Conservation (phyloP, 2,888 invertebrate species). For the Crioceris asparagi region DNA sequence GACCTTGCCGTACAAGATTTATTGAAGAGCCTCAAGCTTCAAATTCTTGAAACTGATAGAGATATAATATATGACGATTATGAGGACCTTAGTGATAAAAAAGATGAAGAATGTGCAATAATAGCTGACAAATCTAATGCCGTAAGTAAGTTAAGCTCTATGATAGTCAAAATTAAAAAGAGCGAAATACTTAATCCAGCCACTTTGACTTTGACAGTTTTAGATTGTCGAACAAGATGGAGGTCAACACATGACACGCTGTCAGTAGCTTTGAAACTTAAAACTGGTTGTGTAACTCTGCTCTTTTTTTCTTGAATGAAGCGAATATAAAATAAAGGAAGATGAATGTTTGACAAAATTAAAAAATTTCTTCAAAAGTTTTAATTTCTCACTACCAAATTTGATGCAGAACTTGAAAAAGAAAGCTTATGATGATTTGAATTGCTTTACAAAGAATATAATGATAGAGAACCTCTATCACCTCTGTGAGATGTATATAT, state of each 20-base stretch:
- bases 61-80: too few relatives aligned
- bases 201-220: slow-evolving; percentile 2
- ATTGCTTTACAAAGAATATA: slow-evolving; percentile 6
- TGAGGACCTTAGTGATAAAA: too few relatives aligned
- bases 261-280: slow-evolving; percentile 1
- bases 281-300: not conserved
- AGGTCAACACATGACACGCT: slow-evolving; percentile 7
- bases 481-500: not conserved
- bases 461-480: not conserved
- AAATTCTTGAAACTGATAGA: too few relatives aligned
- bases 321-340: not conserved
- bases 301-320: not conserved
- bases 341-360: slow-evolving; percentile 3
- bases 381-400: slow-evolving; percentile 9
- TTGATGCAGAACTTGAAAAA: slow-evolving; percentile 14
- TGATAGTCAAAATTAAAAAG: slow-evolving; percentile 1
- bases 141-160: not conserved
- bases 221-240: slow-evolving; percentile 6
- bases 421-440: not conserved
- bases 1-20: slow-evolving; percentile 21
- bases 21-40: slow-evolving; percentile 3
- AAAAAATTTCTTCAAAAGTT: slow-evolving; percentile 9
- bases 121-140: not conserved
- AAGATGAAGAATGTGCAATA: too few relatives aligned
- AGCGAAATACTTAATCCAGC: not conserved